These are phyloP conservation scores for Bubo bubo DNA, from an alignment of 2,113 vertebrate species.

Conservation along the genomic window DNA sequence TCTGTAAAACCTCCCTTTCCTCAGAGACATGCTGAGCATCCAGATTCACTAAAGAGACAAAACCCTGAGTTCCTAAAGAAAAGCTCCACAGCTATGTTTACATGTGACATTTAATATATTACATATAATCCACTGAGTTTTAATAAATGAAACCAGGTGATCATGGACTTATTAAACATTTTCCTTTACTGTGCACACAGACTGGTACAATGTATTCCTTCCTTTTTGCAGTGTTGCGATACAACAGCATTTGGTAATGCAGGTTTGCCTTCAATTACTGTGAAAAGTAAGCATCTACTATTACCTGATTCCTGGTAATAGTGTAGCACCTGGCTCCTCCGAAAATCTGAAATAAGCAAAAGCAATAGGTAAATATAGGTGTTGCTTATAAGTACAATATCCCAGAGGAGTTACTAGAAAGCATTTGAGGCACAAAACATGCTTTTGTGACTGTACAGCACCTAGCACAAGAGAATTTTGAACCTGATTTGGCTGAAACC, in stretches of 20 bases:
- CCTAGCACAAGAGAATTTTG: neutral
- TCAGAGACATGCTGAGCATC: neutral
- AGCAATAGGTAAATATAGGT: neutral
- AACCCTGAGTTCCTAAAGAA: neutral
- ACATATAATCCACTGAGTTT: neutral
- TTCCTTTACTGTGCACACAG: neutral
- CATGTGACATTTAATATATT: neutral
- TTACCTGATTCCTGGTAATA: neutral
- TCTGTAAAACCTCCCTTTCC: neutral
- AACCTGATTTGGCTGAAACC: neutral
- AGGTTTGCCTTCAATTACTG: neutral
- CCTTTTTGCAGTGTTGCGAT: neutral
- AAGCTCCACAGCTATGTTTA: neutral
- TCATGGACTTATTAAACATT: neutral
- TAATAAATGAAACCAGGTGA: neutral
- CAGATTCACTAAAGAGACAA: neutral
- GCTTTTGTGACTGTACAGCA: neutral
- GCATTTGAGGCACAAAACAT: neutral
- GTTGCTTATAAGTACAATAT: neutral
- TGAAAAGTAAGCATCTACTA: neutral
- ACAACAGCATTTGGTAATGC: neutral
- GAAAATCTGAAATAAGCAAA: neutral
- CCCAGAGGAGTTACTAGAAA: neutral
- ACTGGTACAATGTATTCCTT: fast-evolving
- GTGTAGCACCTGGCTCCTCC: neutral